Evolutionary conservation across 2,113 vertebrate genomes (phyloP).

Genomic region (Eupsittula cactorum): DNA sequence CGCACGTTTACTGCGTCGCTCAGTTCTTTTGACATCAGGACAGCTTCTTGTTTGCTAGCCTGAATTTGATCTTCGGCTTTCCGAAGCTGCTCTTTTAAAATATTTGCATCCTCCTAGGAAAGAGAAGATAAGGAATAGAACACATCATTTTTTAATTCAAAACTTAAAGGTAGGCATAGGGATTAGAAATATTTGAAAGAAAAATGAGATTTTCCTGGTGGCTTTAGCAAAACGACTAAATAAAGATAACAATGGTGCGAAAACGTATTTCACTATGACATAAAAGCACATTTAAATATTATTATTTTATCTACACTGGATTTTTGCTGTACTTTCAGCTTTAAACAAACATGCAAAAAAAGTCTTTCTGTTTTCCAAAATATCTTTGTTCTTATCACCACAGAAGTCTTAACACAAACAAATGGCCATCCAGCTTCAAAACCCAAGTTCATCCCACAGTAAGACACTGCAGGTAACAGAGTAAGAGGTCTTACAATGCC

Average conservation of each 20-base stretch:
- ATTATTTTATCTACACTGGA: neutral
- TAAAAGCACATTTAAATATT: neutral
- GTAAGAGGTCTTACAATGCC: neutral
- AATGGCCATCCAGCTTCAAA: neutral
- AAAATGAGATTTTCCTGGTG: neutral
- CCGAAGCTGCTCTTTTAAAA: constrained; percentile 90
- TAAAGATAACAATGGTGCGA: neutral
- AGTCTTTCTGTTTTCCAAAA: neutral
- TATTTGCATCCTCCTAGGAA: constrained; percentile 82
- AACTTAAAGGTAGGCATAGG: neutral
- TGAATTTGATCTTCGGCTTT: constrained; percentile 94
- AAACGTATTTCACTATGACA: neutral
- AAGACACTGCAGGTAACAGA: neutral
- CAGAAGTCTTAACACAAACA: neutral
- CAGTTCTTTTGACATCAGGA: constrained; percentile 88
- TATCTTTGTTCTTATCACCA: neutral
- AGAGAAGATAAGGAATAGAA: neutral
- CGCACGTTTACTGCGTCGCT: constrained; percentile 90
- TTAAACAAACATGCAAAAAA: neutral
- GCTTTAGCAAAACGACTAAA: neutral
- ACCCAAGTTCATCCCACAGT: neutral
- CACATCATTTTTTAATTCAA: neutral
- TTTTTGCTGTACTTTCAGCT: neutral
- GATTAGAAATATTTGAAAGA: neutral
- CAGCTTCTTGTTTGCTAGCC: constrained; percentile 88